Base-by-base conservation (phyloP, 2,113 vertebrate genomes). In the Gasterosteus aculeatus region DNA sequence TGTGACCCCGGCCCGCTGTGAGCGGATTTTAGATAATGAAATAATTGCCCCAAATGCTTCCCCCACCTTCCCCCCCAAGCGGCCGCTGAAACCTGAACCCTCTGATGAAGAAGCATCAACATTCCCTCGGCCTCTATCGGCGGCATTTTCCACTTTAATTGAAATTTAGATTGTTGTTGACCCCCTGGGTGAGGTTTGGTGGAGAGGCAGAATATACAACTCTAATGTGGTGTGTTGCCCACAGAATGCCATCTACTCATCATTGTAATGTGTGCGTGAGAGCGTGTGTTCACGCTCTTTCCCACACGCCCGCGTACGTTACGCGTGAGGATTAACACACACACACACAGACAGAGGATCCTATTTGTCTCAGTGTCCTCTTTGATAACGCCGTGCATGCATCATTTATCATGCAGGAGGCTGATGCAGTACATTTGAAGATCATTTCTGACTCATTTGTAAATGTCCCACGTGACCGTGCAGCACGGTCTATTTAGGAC, bases 151-250 rank as follows among this genome's bases (percentile, higher is more conserved):
- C 67, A 81, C 81, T 88, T 83, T 88, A 87, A 91, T 89, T 92
- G 84, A 92, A 91, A 92, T 91, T 82, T 85, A 88, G 86, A 92
- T 90, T 86, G 88, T 89, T 82, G 85, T 85, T 92, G 88, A 91
- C 89, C 90, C 80, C 73, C 49, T 75, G 81, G 87, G 82, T 78
- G 81, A 87, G 49, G 73, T 73, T 80, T 75, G 68, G 59, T 83
- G 72, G 47, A 53, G 54, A 11, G 54, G 59, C 68, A 70, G 83
- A 81, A 71, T 42, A 56, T 29, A 46, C 60, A 53, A 35, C 66
- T 71, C 66, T 80, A 88, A 84, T 61, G 56, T 57, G 75, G 58
- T 51, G 74, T 57, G 69, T 42, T 72, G 77, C 58, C 33, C 61
- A 5, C 29, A 65, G 56, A 80, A 82, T 65, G 67, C 47, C 73